Evolutionary conservation across 1,140 invertebrate genomes (phyloP), one percentile per base, ranked within the genome.

Genomic region (Drosophila equinoxialis): DNA sequence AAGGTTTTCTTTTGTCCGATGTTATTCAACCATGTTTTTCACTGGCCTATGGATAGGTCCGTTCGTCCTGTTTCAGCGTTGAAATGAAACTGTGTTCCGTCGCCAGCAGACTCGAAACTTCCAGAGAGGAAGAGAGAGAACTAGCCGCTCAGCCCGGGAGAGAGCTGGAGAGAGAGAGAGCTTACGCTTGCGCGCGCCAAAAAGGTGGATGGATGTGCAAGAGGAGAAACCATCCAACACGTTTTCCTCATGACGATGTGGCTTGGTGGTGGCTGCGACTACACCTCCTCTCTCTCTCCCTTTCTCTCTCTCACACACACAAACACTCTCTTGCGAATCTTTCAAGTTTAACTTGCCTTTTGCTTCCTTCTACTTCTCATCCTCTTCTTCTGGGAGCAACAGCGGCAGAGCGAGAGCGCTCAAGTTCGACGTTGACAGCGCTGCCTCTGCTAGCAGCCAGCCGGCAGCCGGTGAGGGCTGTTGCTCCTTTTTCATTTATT

Each of bases 181-280:
- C 79, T 81, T 82, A 77, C 73, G 73, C 81, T 81, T 85, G 81
- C 81, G 81, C 79, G 79, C 81, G 81, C 81, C 74, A 85, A 81
- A 85, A 71, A 45, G 72, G 66, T 74, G 71, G 74, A 66, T 78
- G 67, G 58, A 77, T 69, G 58, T 39, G 65, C 65, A 60, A 30
- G 23, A 57, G 65, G 35, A 71, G 54, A 57, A 65, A 35, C 55
- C 30, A 35, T 20, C 55, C 69, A 71, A 62, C 57, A 65, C 60
- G 66, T 74, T 77, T 79, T 79, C 72, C 54, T 66, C 51, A 26
- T 66, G 20, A 30, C 39, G 39, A 62, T 41, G 30, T 30, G 5
- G 30, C 30, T 30, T 30, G 54, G 68, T 65, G 58, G 51, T 14
- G n/a, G 23, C 57, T 39, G 54, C 14, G 20, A 55, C 62, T 65